Evolutionary conservation across 2,113 vertebrate genomes (phyloP).

Genomic region (Mungos mungo): DNA sequence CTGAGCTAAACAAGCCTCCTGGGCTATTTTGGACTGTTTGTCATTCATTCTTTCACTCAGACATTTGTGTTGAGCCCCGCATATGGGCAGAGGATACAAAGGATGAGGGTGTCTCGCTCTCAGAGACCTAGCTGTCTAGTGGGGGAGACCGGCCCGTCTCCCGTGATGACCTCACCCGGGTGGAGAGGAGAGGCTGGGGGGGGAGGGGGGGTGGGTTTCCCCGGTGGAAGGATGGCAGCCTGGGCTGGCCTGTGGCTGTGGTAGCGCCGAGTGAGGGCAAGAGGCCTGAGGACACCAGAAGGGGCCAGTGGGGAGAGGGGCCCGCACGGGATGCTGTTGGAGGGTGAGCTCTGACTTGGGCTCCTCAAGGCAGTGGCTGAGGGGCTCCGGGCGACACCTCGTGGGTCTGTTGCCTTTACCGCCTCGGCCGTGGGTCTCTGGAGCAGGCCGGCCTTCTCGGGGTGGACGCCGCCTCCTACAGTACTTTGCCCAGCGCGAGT

Average conservation of each 20-base stretch:
- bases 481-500: rapidly evolving
- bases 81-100: neutral
- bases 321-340: rapidly evolving
- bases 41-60: neutral
- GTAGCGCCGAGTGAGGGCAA: neutral
- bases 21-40: neutral
- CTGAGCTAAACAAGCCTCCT: neutral
- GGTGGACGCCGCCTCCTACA: neutral
- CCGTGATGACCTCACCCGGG: neutral
- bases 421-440: rapidly evolving
- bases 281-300: neutral
- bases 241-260: neutral
- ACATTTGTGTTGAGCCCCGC: neutral
- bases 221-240: neutral
- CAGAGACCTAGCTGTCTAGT: neutral
- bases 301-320: neutral
- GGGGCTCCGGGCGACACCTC: rapidly evolving
- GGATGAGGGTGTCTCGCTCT: neutral
- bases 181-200: rapidly evolving
- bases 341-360: neutral
- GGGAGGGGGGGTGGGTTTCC: neutral
- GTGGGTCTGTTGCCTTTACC: rapidly evolving
- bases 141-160: neutral
- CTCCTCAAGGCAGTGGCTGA: neutral
- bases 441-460: rapidly evolving